Evolutionary conservation across 2,888 invertebrate species (phyloP).

Genomic region (Corbicula japonica): DNA sequence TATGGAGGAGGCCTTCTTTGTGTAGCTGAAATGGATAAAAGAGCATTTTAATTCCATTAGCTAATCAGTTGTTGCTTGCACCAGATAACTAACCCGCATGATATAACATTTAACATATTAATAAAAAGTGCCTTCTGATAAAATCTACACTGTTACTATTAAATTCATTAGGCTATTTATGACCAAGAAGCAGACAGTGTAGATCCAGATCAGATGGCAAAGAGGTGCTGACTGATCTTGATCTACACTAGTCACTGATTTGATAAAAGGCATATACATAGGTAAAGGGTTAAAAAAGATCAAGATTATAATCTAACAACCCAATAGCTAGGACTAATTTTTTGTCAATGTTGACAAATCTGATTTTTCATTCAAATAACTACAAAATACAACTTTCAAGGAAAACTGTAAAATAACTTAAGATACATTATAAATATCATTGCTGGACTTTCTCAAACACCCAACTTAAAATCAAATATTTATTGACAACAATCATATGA

Average conservation of each 20-base stretch:
- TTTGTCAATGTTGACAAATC: no score
- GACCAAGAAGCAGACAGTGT: no score
- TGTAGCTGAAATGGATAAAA: constrained; percentile 37
- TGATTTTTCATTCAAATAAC: no score
- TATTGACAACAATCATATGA: background rate
- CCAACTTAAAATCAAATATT: background rate
- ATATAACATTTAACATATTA: background rate
- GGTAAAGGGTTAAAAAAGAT: no score
- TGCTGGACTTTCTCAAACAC: background rate
- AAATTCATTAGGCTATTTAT: no score
- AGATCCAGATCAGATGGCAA: no score
- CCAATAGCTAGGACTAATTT: no score
- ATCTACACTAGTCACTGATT: no score
- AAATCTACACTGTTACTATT: no score
- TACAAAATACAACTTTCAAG: background rate
- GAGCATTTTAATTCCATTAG: background rate
- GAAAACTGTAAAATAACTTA: background rate
- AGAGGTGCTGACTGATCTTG: no score
- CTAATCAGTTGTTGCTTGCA: background rate
- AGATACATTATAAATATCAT: background rate
- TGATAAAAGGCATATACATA: no score
- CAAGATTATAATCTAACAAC: no score
- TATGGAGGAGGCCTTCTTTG: constrained; percentile 64
- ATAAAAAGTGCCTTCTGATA: background rate
- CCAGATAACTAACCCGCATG: background rate